Percentiles rank a stretch among this genome's conserved stretches.
Conservation (phyloP, 2,888 invertebrate genomes). For the Ferdinandea cuprea region DNA sequence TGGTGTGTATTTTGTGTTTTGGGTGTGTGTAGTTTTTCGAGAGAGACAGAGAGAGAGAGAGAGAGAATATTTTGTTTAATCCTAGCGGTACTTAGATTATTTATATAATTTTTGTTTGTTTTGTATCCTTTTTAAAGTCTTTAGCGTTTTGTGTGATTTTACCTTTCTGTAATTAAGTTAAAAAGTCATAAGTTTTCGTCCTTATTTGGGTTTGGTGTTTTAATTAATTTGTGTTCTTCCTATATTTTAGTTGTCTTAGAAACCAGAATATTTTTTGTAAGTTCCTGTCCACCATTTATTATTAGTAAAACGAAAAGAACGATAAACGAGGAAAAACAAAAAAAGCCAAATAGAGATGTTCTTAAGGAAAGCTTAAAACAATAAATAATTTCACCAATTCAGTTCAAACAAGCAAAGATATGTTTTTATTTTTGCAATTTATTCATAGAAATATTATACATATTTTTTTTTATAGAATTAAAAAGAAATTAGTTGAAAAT, state of each 20-base stretch:
- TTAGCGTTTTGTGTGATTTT: constrained; percentile 65
- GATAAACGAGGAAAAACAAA: too few species aligned
- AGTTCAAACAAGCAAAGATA: constrained; percentile 73
- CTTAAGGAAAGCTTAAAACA: constrained; percentile 11
- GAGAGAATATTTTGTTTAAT: constrained; percentile 46
- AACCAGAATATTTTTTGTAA: constrained; percentile 67
- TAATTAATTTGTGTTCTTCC: constrained; percentile 34
- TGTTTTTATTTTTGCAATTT: constrained; percentile 48
- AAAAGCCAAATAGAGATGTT: constrained; percentile 7
- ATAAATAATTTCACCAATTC: constrained; percentile 73
- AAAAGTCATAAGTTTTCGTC: constrained; percentile 67
- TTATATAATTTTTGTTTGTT: constrained; percentile 32
- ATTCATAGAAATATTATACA: not conserved
- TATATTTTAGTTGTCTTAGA: constrained; percentile 44
- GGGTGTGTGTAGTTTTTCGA: constrained; percentile 47
- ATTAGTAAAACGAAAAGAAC: constrained; percentile 28
- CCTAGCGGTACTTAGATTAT: constrained; percentile 53
- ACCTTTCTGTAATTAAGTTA: constrained; percentile 20
- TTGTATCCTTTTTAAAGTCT: constrained; percentile 58
- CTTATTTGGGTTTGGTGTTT: constrained; percentile 54
- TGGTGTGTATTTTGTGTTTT: constrained; percentile 28
- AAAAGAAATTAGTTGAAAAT: constrained; percentile 16
- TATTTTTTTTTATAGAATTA: constrained; percentile 27
- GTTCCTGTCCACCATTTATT: constrained; percentile 55
- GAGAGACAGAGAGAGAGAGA: constrained; percentile 5